Percentiles rank a stretch among this genome's conserved stretches.
phyloP scores from a whole-genome alignment of 2,888 invertebrate genomes.

The Xanthorhoe spadicearia region DNA sequence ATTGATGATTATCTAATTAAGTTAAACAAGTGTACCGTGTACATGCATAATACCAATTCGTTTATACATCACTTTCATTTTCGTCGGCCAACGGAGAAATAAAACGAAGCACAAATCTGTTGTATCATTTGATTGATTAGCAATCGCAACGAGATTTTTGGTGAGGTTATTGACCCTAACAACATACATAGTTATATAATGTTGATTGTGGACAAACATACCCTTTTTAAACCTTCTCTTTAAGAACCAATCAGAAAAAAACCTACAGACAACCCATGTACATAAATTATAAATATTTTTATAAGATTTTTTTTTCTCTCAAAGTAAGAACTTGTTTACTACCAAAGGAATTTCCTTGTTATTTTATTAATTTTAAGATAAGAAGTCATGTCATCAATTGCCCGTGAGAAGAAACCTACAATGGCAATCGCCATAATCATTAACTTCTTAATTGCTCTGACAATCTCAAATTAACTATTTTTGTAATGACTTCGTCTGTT shows the following conservation, averaged over 20 bases:
- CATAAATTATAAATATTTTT: background rate
- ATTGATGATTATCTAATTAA: constrained; percentile 45
- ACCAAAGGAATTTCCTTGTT: constrained; percentile 45
- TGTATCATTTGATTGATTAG: constrained; percentile 37
- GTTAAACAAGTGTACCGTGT: constrained; percentile 37
- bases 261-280: background rate
- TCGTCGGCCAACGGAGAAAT: constrained; percentile 36
- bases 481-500: constrained; percentile 47
- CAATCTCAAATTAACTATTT: constrained; percentile 59
- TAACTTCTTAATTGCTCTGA: constrained; percentile 55
- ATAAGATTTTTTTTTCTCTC: background rate
- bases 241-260: background rate
- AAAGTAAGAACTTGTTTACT: background rate
- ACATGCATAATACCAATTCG: constrained; percentile 36
- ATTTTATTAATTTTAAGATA: constrained; percentile 47
- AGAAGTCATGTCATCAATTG: constrained; percentile 31
- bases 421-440: constrained; percentile 53
- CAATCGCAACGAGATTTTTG: constrained; percentile 5
- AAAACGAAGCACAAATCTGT: constrained; percentile 33
- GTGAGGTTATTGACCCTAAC: constrained; percentile 7
- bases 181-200: background rate
- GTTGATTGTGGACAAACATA: background rate
- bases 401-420: constrained; percentile 63
- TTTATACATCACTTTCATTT: constrained; percentile 50
- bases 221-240: background rate